These are phyloP conservation scores for Aurelia sp. DNA, from an alignment of 30 jellyfish, hydroid and myxozoan genomes.

Conservation along the genomic window DNA sequence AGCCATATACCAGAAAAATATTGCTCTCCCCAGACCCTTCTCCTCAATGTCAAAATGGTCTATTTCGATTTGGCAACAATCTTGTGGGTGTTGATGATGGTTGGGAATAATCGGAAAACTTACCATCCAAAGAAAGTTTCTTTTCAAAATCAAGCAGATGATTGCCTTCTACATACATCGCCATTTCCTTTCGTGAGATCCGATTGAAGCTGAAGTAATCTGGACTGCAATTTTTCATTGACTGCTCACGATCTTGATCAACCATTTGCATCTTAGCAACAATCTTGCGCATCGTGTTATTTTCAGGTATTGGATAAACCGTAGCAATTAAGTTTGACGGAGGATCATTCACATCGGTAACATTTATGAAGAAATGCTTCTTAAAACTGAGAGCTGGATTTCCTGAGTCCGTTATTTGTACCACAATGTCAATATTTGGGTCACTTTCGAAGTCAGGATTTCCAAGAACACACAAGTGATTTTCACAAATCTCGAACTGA, in stretches of 20 bases:
- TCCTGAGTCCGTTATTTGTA: constrained; percentile 77
- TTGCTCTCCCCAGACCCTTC: too few species aligned
- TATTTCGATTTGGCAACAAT: neutral
- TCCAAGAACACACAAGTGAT: constrained; percentile 48
- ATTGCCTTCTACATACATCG: constrained; percentile 9
- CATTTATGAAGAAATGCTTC: constrained; percentile 52
- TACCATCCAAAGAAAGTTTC: neutral
- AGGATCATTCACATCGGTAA: constrained; percentile 82
- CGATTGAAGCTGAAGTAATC: constrained; percentile 14
- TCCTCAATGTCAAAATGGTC: too few species aligned
- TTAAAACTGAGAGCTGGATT: constrained; percentile 60
- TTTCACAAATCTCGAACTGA: constrained; percentile 27
- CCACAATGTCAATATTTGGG: constrained; percentile 25
- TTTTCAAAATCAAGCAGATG: constrained; percentile 64
- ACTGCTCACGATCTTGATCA: constrained; percentile 69
- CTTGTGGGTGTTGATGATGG: neutral
- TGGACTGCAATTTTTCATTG: constrained; percentile 23
- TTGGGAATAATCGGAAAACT: too few species aligned
- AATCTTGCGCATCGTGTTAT: constrained; percentile 51
- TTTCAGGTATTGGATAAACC: constrained; percentile 58
- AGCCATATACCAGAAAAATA: too few species aligned
- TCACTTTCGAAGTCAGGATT: constrained; percentile 63
- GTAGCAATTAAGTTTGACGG: constrained; percentile 72
- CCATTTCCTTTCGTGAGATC: neutral
- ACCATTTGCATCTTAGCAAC: constrained; percentile 56